A percentile compares a stretch with the other conserved stretches of the same genome.
Conservation (phyloP, 2,888 invertebrate species). For the Coelogynopora nodosa region DNA sequence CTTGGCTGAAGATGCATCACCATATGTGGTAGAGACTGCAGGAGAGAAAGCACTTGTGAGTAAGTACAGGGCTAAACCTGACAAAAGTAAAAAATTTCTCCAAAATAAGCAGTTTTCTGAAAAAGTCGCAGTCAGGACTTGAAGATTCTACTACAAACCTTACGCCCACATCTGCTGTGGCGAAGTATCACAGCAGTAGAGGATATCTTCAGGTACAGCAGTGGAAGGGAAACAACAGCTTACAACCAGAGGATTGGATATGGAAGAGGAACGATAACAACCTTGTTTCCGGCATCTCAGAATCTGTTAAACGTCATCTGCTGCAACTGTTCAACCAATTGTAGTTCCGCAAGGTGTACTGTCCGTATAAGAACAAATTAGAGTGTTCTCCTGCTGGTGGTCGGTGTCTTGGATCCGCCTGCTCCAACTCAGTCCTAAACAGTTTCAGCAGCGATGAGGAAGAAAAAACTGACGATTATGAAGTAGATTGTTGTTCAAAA, state of each 20-base stretch:
- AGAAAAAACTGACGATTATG: not conserved
- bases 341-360: not conserved
- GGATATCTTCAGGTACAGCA: not conserved
- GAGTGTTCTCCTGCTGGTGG: slow-evolving; percentile 38
- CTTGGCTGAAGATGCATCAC: too few relatives aligned
- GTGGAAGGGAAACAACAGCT: slow-evolving; percentile 2
- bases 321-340: slow-evolving; percentile 6
- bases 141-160: slow-evolving; percentile 11
- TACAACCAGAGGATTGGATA: not conserved
- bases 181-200: not conserved
- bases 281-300: slow-evolving; percentile 1
- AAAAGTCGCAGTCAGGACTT: too few relatives aligned
- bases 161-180: slow-evolving; percentile 7
- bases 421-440: slow-evolving; percentile 13
- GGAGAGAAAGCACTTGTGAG: too few relatives aligned
- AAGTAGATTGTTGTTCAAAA: not conserved
- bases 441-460: not conserved
- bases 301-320: too few relatives aligned
- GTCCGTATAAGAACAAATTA: not conserved
- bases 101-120: not conserved
- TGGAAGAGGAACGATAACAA: not conserved
- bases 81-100: too few relatives aligned
- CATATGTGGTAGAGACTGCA: too few relatives aligned
- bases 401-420: slow-evolving; percentile 32
- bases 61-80: too few relatives aligned